Evolutionary conservation across 2,888 invertebrate species (phyloP).

Genomic region (Lithophane semibrunnea): DNA sequence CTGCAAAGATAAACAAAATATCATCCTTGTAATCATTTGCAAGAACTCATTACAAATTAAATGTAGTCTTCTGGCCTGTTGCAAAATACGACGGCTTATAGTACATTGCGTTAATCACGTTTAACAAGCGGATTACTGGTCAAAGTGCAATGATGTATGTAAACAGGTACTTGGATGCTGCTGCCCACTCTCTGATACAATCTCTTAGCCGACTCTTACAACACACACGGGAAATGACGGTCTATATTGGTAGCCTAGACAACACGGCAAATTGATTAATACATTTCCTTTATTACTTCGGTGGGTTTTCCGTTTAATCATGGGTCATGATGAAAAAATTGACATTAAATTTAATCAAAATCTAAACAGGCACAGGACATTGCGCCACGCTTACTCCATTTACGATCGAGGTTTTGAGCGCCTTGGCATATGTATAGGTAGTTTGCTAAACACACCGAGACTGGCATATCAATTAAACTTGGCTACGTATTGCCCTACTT

Average conservation of each 20-base stretch:
- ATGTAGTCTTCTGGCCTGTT: neutral
- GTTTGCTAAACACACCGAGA: constrained; percentile 79
- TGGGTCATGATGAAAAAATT: constrained; percentile 18
- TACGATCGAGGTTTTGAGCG: constrained; percentile 71
- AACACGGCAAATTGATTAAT: constrained; percentile 47
- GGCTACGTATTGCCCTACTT: constrained; percentile 78
- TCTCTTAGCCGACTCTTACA: constrained; percentile 47
- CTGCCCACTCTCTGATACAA: constrained; percentile 49
- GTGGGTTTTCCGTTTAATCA: constrained; percentile 30
- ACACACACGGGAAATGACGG: constrained; percentile 53
- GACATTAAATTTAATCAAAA: constrained; percentile 6
- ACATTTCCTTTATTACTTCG: constrained; percentile 39
- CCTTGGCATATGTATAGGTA: constrained; percentile 70
- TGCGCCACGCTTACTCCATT: constrained; percentile 71
- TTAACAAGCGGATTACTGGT: constrained; percentile 43
- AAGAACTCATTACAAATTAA: neutral
- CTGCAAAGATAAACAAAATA: neutral
- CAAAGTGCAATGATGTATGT: constrained; percentile 41
- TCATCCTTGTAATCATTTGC: neutral
- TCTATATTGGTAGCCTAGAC: constrained; percentile 35
- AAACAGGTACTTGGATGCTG: constrained; percentile 24
- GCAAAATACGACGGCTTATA: constrained; percentile 17
- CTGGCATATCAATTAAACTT: constrained; percentile 83
- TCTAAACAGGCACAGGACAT: constrained; percentile 64
- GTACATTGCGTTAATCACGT: constrained; percentile 28